phyloP scores from a whole-genome alignment of 2,888 invertebrate species.

The Sisyra terminalis region DNA sequence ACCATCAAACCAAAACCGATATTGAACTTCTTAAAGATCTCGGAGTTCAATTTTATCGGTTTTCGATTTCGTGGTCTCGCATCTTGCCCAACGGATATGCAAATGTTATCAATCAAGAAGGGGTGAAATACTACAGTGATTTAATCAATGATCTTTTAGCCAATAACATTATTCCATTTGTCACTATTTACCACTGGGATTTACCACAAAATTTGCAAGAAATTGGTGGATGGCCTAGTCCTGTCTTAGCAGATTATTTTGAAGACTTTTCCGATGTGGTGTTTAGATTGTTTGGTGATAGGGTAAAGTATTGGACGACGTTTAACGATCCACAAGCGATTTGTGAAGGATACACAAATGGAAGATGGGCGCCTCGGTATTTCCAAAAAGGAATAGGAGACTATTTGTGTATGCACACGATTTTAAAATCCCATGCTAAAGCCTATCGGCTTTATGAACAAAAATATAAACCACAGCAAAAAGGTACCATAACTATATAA shows the following conservation, averaged over 20 bases:
- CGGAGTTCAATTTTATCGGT: constrained; percentile 38
- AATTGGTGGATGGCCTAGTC: constrained; percentile 48
- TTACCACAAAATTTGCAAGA: constrained; percentile 39
- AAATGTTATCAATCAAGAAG: constrained; percentile 37
- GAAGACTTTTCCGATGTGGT: constrained; percentile 39
- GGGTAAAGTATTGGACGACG: constrained; percentile 39
- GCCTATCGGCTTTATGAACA: constrained; percentile 39
- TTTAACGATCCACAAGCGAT: constrained; percentile 43
- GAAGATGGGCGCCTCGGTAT: constrained; percentile 30
- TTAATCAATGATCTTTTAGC: constrained; percentile 36
- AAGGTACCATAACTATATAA: constrained; percentile 12
- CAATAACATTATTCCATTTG: constrained; percentile 38
- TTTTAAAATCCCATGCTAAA: constrained; percentile 45
- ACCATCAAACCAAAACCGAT: constrained; percentile 43
- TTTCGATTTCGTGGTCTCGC: constrained; percentile 50
- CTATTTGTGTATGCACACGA: constrained; percentile 44
- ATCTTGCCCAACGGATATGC: constrained; percentile 42
- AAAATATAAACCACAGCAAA: constrained; percentile 25
- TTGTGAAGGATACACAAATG: constrained; percentile 29
- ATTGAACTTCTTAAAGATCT: constrained; percentile 35
- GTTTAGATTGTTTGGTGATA: constrained; percentile 30
- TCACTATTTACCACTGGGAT: constrained; percentile 53
- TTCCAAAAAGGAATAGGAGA: constrained; percentile 34
- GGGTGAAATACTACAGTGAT: constrained; percentile 43
- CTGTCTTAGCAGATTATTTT: constrained; percentile 39